Evolutionary conservation across 2,797 vertebrate genomes (phyloP), one percentile per base, ranked within the genome.

Genomic region (Sebastes vulpes): DNA sequence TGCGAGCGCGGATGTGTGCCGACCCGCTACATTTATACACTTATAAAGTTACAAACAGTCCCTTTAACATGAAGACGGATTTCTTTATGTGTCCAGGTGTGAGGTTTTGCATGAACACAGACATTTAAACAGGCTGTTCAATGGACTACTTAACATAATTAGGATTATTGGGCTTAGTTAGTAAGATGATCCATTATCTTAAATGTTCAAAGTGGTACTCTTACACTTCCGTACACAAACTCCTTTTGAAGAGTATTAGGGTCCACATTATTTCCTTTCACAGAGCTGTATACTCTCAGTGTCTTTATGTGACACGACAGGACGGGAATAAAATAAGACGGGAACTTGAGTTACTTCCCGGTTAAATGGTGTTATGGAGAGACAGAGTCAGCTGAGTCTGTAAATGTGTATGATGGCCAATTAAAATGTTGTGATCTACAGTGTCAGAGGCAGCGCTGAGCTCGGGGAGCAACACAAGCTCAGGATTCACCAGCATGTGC

Each of bases 371-470:
- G 46, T 78, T 29, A 10, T n/a, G 46, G 72, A 67, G 84, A 81
- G 50, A 61, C 29, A 3, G 48, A 79, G 65, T 10, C 59, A 42
- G 67, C 67, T 4, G 59, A 56, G 76, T 68, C 59, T 75, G 71
- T 77, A 75, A 84, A 82, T 76, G 67, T 78, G 68, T 72, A 77
- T 72, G 79, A 72, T 65, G 65, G 68, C 83, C 83, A 71, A 77
- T 90, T 89, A 90, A 90, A 86, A 77, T 64, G 60, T 69, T 75
- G 82, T 84, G 77, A 88, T 88, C 83, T 78, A 71, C 72, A 32
- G 63, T 29, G 72, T 60, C 21, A 59, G 75, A 67, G 69, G 58
- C 75, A 67, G 42, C 60, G 3, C 20, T 8, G 61, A 72, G 72
- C 74, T 85, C 42, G 3, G 73, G 85, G 85, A 69, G 68, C 35